Conservation (phyloP, 2,888 invertebrate genomes). For the Acanthoscelides obtectus region DNA sequence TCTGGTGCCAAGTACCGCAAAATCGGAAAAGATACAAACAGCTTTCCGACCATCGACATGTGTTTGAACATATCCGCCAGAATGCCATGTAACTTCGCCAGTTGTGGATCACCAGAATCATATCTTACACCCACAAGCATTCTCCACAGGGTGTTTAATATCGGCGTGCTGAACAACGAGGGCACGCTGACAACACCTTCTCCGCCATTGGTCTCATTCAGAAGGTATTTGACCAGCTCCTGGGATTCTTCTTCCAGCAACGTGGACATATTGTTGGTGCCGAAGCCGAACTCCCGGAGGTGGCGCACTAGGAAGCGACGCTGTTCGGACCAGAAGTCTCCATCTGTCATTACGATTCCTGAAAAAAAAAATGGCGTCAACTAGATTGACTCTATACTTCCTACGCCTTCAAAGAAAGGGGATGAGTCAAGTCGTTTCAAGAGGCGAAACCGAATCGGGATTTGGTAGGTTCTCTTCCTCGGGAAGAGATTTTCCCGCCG, state of each 20-base stretch:
- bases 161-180: constrained; percentile 69
- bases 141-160: constrained; percentile 76
- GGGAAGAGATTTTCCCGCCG: too few relatives aligned
- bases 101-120: constrained; percentile 58
- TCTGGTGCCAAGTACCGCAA: constrained; percentile 63
- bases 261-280: constrained; percentile 69
- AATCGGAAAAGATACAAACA: constrained; percentile 73
- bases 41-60: constrained; percentile 76
- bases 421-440: too few relatives aligned
- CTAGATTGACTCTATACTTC: not conserved
- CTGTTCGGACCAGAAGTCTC: constrained; percentile 61
- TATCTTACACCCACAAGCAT: constrained; percentile 68
- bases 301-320: constrained; percentile 71
- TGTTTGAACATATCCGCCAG: constrained; percentile 67
- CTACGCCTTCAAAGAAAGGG: too few relatives aligned
- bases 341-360: constrained; percentile 65
- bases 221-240: constrained; percentile 58
- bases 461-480: too few relatives aligned
- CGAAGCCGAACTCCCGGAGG: constrained; percentile 77
- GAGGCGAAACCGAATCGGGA: too few relatives aligned
- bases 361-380: constrained; percentile 3
- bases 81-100: constrained; percentile 63
- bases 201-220: constrained; percentile 42
- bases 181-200: constrained; percentile 55
- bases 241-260: constrained; percentile 67